Percentiles rank a stretch among this genome's conserved stretches.
phyloP scores from a whole-genome alignment of 2,113 vertebrate species.

The Menura novaehollandiae region DNA sequence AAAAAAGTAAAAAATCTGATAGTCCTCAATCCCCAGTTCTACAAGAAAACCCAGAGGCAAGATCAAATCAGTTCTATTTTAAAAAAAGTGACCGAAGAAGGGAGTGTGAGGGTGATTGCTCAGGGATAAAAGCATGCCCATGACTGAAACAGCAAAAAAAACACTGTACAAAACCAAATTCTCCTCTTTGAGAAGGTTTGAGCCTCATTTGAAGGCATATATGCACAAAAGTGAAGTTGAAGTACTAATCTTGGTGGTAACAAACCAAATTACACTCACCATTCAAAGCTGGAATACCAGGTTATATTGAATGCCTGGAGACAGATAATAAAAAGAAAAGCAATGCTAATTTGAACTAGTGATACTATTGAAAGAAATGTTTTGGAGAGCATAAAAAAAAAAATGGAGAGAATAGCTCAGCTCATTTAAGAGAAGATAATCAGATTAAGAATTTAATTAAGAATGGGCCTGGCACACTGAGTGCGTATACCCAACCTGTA shows the following conservation, averaged over 20 bases:
- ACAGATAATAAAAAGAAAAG: background rate
- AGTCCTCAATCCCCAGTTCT: accelerated
- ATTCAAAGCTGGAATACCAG: background rate
- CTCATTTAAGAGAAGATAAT: background rate
- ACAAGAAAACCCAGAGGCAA: background rate
- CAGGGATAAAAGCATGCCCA: background rate
- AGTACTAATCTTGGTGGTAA: background rate
- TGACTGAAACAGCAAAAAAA: background rate
- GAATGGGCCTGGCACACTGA: background rate
- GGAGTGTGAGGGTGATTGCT: background rate
- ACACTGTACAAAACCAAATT: background rate
- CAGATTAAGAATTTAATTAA: background rate
- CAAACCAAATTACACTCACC: background rate
- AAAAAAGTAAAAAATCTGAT: background rate
- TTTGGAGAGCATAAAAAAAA: background rate
- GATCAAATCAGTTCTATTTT: background rate
- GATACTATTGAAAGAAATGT: background rate
- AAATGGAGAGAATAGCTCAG: background rate
- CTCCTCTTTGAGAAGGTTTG: background rate
- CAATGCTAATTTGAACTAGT: background rate
- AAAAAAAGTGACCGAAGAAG: background rate
- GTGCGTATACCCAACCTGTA: background rate
- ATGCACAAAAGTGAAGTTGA: background rate
- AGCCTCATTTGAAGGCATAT: background rate
- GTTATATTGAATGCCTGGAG: background rate